Conservation (phyloP, 2,888 invertebrate species). For the Tetanocera ferruginea region DNA sequence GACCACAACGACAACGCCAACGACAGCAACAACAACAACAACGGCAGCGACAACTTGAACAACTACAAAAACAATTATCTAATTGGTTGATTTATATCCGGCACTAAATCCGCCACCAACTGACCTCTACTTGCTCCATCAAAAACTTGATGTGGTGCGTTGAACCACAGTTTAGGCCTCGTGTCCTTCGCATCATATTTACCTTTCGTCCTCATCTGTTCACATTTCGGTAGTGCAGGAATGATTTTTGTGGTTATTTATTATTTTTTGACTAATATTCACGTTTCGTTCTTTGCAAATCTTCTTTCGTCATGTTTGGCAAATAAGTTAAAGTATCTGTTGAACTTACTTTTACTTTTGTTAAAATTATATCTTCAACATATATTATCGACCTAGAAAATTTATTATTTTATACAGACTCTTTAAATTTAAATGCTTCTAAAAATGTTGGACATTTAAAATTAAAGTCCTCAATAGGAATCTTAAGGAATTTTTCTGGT, state of each 20-base stretch:
- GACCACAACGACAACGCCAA: neutral
- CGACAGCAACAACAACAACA: neutral
- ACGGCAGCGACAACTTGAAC: too few relatives aligned
- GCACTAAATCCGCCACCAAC: neutral
- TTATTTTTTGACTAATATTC: neutral
- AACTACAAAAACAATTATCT: neutral
- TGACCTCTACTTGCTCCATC: too few relatives aligned
- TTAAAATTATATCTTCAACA: too few relatives aligned
- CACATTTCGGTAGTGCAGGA: neutral
- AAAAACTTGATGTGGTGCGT: neutral
- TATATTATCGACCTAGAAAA: too few relatives aligned
- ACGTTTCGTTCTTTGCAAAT: too few relatives aligned
- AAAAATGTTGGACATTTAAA: too few relatives aligned
- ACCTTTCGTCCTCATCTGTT: neutral
- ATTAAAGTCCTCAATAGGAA: too few relatives aligned
- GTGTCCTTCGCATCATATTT: neutral
- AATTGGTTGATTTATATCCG: slow-evolving; percentile 23
- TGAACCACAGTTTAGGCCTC: neutral
- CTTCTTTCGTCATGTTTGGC: neutral
- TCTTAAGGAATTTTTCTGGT: too few relatives aligned
- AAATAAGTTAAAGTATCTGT: too few relatives aligned
- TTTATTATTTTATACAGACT: too few relatives aligned
- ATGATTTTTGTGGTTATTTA: neutral
- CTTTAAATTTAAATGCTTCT: too few relatives aligned
- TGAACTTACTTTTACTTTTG: too few relatives aligned